These are phyloP conservation scores for Drosophila setifemur DNA, from an alignment of 1,140 invertebrate genomes.

Conservation along the genomic window DNA sequence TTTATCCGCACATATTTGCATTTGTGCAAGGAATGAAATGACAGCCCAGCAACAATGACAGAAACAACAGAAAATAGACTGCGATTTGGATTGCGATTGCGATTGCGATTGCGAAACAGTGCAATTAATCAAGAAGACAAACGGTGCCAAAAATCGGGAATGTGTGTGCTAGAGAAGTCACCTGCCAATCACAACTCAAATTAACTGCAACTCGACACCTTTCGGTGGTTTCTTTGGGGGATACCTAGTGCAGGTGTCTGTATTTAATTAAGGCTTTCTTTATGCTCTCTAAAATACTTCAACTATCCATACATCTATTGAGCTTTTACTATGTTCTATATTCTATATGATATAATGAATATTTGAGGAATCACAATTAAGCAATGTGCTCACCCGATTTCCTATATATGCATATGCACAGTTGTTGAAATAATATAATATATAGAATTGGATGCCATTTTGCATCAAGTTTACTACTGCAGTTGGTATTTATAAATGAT, in stretches of 20 bases:
- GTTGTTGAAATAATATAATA: conserved; percentile 20
- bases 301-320: too few relatives aligned
- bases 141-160: conserved; percentile 20
- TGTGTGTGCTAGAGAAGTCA: neutral
- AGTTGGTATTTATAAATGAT: conserved; percentile 13
- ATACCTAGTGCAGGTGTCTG: too few relatives aligned
- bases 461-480: conserved; percentile 25
- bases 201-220: conserved; percentile 18
- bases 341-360: too few relatives aligned
- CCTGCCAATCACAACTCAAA: conserved; percentile 13
- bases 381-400: too few relatives aligned
- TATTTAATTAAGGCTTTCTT: too few relatives aligned
- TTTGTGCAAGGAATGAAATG: conserved; percentile 24
- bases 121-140: conserved; percentile 40
- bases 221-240: neutral
- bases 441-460: conserved; percentile 10
- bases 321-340: too few relatives aligned
- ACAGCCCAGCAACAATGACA: conserved; percentile 6
- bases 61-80: neutral
- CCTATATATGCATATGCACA: too few relatives aligned
- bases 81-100: neutral
- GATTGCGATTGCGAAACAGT: conserved; percentile 6
- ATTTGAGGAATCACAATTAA: too few relatives aligned
- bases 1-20: conserved; percentile 51
- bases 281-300: too few relatives aligned